A percentile compares a stretch with the other conserved stretches of the same genome.
Evolutionary conservation across 2,888 invertebrate genomes (phyloP).

Genomic region (Linyphia triangularis): DNA sequence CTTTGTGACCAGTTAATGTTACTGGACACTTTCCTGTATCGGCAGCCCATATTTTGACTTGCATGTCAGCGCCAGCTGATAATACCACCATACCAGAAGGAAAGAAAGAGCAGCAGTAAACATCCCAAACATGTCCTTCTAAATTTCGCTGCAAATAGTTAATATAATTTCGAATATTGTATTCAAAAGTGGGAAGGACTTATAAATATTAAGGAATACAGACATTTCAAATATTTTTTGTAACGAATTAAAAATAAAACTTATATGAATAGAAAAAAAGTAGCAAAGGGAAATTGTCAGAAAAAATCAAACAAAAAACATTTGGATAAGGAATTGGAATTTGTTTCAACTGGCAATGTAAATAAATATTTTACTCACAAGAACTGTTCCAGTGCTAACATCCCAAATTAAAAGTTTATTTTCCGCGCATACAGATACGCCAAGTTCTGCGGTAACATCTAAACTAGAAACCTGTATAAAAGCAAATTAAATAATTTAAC

Average conservation of each 20-base stretch:
- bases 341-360: no score
- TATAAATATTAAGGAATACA: no score
- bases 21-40: slow-evolving; percentile 85
- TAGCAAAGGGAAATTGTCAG: no score
- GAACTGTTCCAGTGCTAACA: slow-evolving; percentile 83
- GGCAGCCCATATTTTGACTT: slow-evolving; percentile 86
- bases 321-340: no score
- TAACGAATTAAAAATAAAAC: no score
- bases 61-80: slow-evolving; percentile 86
- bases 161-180: no score
- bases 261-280: no score
- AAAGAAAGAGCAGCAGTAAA: slow-evolving; percentile 85
- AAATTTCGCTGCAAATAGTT: slow-evolving; percentile 78
- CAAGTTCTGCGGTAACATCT: slow-evolving; percentile 84
- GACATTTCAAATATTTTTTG: no score
- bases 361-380: slow-evolving; percentile 80
- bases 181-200: no score
- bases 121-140: slow-evolving; percentile 85
- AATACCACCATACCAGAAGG: slow-evolving; percentile 86
- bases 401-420: slow-evolving; percentile 85
- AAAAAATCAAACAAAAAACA: no score
- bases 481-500: neutral
- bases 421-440: slow-evolving; percentile 84
- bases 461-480: slow-evolving; percentile 82
- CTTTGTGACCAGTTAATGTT: slow-evolving; percentile 85